Evolutionary conservation across 2,888 invertebrate species (phyloP).

Genomic region (Scrobipalpa atriplicella): DNA sequence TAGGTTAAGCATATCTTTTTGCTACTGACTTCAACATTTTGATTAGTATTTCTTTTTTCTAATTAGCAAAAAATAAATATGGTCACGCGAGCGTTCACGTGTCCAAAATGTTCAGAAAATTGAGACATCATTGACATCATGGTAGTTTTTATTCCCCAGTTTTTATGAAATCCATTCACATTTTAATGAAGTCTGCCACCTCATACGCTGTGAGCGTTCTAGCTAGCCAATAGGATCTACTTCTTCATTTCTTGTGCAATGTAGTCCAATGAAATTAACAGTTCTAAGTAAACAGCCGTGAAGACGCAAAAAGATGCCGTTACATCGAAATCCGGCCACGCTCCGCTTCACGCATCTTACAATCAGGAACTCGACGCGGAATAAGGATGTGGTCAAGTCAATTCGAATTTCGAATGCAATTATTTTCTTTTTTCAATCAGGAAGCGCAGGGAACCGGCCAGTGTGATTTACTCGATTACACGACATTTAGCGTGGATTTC

Average conservation of each 20-base stretch:
- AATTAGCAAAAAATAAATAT: too few relatives aligned
- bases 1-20: too few relatives aligned
- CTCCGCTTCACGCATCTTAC: conserved; percentile 32
- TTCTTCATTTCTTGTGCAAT: not conserved
- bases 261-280: conserved; percentile 15
- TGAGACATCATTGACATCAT: not conserved
- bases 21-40: too few relatives aligned
- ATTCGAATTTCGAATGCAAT: conserved; percentile 25
- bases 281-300: conserved; percentile 7
- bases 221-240: not conserved
- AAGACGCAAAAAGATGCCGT: conserved; percentile 12
- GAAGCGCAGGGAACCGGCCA: conserved; percentile 18
- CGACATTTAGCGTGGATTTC: conserved; percentile 50
- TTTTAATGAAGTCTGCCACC: not conserved
- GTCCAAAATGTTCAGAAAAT: not conserved
- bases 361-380: conserved; percentile 36
- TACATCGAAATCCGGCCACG: conserved; percentile 31
- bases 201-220: not conserved
- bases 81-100: not conserved
- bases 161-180: not conserved
- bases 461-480: conserved; percentile 20
- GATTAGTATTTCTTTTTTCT: too few relatives aligned
- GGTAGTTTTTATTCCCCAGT: not conserved
- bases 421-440: conserved; percentile 21
- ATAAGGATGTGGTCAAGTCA: conserved; percentile 26